Conservation (phyloP, 1,140 invertebrate species). For the Nephotettix cincticeps region DNA sequence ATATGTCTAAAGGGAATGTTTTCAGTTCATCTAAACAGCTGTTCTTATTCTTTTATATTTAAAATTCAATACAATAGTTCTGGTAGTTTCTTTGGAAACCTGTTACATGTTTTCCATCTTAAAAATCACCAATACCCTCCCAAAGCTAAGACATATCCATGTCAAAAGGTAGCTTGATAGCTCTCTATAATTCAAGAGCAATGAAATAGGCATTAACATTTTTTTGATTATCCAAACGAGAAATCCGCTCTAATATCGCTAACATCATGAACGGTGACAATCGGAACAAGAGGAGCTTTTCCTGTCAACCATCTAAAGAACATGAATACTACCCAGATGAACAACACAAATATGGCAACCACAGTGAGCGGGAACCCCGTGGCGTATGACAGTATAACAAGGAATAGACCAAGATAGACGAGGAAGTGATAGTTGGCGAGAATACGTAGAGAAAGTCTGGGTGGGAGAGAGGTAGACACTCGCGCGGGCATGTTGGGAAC, state of each 20-base stretch:
- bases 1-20: too few relatives aligned
- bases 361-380: not conserved
- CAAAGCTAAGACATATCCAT: too few relatives aligned
- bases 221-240: not conserved
- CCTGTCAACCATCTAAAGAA: not conserved
- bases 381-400: not conserved
- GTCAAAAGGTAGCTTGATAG: too few relatives aligned
- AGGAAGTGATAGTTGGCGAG: constrained; percentile 10
- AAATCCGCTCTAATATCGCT: not conserved
- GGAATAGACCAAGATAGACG: not conserved
- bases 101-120: too few relatives aligned
- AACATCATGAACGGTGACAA: not conserved
- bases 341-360: not conserved
- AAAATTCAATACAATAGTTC: too few relatives aligned
- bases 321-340: not conserved
- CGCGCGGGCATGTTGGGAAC: constrained; percentile 54
- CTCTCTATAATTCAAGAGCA: too few relatives aligned
- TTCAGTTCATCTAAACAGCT: too few relatives aligned
- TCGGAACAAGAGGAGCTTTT: not conserved
- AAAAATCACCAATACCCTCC: too few relatives aligned
- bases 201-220: too few relatives aligned
- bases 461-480: constrained; percentile 57
- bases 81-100: too few relatives aligned
- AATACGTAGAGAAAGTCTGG: constrained; percentile 49
- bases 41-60: too few relatives aligned